phyloP scores from a whole-genome alignment of 2,113 vertebrate species.

The Microcebus griseorufus region DNA sequence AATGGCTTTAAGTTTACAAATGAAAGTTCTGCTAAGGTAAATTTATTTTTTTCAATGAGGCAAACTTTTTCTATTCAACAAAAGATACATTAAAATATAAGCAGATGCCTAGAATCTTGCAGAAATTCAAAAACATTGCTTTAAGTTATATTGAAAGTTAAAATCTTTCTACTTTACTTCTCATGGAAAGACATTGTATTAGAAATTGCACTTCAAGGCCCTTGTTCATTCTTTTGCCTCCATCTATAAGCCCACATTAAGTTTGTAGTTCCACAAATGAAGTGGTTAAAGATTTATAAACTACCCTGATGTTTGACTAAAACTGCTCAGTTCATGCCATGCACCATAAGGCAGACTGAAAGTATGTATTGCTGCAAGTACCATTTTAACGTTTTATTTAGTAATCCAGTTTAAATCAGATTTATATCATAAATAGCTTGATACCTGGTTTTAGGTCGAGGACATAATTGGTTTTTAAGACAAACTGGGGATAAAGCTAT shows the following conservation, averaged over 20 bases:
- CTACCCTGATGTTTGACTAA: neutral
- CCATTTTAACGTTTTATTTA: neutral
- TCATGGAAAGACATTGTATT: neutral
- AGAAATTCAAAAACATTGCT: neutral
- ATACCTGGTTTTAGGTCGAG: neutral
- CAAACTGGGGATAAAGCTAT: neutral
- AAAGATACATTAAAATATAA: slow-evolving; percentile 37
- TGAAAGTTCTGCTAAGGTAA: neutral
- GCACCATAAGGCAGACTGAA: neutral
- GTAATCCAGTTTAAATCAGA: neutral
- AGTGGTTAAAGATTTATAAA: neutral
- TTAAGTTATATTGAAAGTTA: neutral
- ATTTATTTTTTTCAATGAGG: neutral
- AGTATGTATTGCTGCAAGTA: neutral
- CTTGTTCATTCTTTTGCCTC: neutral
- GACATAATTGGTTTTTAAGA: neutral
- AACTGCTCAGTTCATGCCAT: neutral
- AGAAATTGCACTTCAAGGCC: neutral
- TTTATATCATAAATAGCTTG: neutral
- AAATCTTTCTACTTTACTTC: neutral
- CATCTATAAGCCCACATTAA: neutral
- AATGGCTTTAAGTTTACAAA: neutral
- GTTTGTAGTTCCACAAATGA: neutral
- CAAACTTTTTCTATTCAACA: neutral
- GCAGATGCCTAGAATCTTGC: neutral